These are phyloP conservation scores for Corvus hawaiiensis DNA, from an alignment of 2,113 vertebrate species.

Conservation along the genomic window DNA sequence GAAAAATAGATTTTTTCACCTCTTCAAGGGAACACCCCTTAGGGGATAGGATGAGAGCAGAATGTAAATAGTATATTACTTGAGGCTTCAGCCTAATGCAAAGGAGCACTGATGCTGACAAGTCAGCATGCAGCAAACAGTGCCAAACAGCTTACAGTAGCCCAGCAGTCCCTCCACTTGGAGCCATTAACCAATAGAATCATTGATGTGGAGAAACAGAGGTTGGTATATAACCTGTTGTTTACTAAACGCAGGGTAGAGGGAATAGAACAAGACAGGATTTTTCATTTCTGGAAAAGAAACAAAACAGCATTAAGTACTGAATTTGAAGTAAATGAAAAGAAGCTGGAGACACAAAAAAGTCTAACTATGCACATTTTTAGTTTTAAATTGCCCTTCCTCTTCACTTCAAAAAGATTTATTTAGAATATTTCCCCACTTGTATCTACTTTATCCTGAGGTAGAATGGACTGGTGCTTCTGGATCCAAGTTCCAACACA, in stretches of 20 bases:
- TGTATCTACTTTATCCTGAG: background rate
- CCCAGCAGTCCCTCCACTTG: background rate
- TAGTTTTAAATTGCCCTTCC: background rate
- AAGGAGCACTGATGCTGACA: background rate
- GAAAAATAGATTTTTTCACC: background rate
- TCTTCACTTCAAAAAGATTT: background rate
- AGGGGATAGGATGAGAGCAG: background rate
- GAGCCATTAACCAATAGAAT: background rate
- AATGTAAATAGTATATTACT: constrained; percentile 2
- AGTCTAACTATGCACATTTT: background rate
- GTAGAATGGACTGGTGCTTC: background rate
- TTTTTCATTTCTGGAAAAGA: background rate
- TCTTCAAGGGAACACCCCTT: background rate
- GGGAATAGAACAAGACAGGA: background rate
- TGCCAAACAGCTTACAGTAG: background rate
- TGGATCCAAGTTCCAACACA: background rate
- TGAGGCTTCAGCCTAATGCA: background rate
- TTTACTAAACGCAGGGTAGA: background rate
- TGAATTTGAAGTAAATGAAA: background rate
- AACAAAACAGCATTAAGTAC: background rate
- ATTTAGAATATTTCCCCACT: background rate
- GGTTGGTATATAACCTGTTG: background rate
- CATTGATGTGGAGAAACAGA: background rate
- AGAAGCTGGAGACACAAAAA: background rate
- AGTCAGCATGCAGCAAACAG: background rate